Conservation (phyloP, 2,888 invertebrate species). For the Crossocerus cetratus region DNA sequence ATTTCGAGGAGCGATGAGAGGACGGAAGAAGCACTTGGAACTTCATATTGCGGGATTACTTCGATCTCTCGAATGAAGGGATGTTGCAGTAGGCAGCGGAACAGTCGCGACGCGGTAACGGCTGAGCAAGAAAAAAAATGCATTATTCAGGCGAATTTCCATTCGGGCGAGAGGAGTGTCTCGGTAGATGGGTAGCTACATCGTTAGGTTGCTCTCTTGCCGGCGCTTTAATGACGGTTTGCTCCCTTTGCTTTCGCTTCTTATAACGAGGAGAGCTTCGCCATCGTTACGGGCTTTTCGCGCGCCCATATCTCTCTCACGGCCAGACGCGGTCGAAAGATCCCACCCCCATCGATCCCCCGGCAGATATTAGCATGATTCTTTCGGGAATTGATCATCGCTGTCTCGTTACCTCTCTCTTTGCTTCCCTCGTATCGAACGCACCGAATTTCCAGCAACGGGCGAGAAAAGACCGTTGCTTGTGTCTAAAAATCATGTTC, state of each 20-base stretch:
- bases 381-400: constrained; percentile 7
- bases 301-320: constrained; percentile 41
- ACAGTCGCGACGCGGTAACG: constrained; percentile 32
- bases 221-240: constrained; percentile 65
- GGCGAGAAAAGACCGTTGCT: too few species aligned
- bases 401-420: too few species aligned
- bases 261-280: constrained; percentile 60
- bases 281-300: constrained; percentile 51
- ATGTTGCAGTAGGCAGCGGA: constrained; percentile 9
- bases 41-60: background rate
- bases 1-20: too few species aligned
- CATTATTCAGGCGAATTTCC: constrained; percentile 73
- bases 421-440: too few species aligned
- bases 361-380: constrained; percentile 17
- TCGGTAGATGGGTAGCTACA: constrained; percentile 64
- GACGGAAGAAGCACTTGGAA: background rate
- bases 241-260: constrained; percentile 62
- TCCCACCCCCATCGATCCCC: constrained; percentile 20
- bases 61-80: background rate
- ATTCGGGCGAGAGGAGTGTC: constrained; percentile 67
- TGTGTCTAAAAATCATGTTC: too few species aligned
- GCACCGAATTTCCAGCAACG: too few species aligned
- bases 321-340: constrained; percentile 24
- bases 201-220: constrained; percentile 75
- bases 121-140: constrained; percentile 58